These are phyloP conservation scores for Punctoribates punctum DNA, from an alignment of 2,888 invertebrate species.

Conservation along the genomic window DNA sequence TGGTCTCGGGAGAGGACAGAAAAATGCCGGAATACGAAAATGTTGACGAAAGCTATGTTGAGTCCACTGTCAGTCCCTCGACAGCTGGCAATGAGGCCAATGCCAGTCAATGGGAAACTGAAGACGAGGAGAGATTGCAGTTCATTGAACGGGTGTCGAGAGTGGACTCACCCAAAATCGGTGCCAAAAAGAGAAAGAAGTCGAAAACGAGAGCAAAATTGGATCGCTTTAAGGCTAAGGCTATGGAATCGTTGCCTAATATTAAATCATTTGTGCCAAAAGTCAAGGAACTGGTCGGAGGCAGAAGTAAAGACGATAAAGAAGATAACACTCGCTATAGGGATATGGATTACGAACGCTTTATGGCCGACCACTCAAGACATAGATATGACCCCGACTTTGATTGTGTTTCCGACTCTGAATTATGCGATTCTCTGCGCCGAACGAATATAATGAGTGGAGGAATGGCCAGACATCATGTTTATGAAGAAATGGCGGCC, in stretches of 20 bases:
- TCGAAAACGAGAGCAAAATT: slow-evolving; percentile 20
- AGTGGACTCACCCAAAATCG: background rate
- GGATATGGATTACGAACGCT: slow-evolving; percentile 18
- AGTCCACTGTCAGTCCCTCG: background rate
- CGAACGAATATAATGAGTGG: background rate
- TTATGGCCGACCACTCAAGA: background rate
- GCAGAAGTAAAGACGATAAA: background rate
- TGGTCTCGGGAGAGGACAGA: background rate
- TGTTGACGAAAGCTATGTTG: background rate
- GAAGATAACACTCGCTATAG: too few species aligned
- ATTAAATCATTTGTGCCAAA: background rate
- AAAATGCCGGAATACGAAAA: slow-evolving; percentile 1
- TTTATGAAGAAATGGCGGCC: slow-evolving; percentile 39
- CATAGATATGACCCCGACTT: background rate
- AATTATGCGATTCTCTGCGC: slow-evolving; percentile 35
- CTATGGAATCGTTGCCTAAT: slow-evolving; percentile 19
- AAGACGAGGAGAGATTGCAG: background rate
- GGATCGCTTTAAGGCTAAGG: slow-evolving; percentile 23
- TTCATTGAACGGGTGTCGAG: background rate
- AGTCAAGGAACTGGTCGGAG: background rate
- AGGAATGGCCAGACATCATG: background rate
- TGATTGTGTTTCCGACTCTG: slow-evolving; percentile 28
- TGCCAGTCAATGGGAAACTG: background rate
- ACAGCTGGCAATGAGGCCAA: background rate
- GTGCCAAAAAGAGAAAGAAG: background rate